Evolutionary conservation across 2,888 invertebrate species (phyloP), one percentile per base, ranked within the genome.

Genomic region (Syritta pipiens): DNA sequence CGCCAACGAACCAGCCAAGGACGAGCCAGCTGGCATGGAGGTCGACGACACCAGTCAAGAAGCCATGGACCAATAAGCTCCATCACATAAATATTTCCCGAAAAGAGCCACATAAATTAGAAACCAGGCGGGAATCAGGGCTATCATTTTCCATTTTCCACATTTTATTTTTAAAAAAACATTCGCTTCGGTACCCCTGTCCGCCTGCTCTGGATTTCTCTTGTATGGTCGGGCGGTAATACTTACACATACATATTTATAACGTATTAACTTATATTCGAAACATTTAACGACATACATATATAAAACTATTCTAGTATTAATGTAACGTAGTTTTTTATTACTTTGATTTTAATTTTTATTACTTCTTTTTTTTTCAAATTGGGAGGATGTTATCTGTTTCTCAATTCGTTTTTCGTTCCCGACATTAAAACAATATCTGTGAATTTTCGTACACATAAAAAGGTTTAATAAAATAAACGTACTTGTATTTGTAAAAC

Each of bases 1-100:
- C 49, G 84, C 84, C 24, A 83, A 81, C 1, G 82, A 83, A 6
- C 71, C 71, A 62, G 42, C 83, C 65, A 88, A 88, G 79, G 86
- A 88, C 32, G 88, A 86, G 69, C 84, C 85, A 6, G 85, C 85
- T 30, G 86, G 86, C 59, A 89, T 89, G 89, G 89, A 89, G 68
- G 86, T 89, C 12, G 89, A 89, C 48, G 89, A 89, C 55, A 88
- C 87, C 81, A 89, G 88, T 83, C 88, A 88, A 62, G 88, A 88
- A 83, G 88, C 89, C 60, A 89, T 89, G 89, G 88, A 88, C 83
- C 89, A 89, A 82, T 89, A 89, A 83, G 44, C 53, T 26, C 35
- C 60, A 9, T 20, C 3, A 48, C 40, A 32, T 69, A 57, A n/a
- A 53, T 37, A 53, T 62, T 60, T 68, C 49, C 53, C 19, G 57